Evolutionary conservation across 2,113 vertebrate genomes (phyloP).

Genomic region (Podiceps cristatus): DNA sequence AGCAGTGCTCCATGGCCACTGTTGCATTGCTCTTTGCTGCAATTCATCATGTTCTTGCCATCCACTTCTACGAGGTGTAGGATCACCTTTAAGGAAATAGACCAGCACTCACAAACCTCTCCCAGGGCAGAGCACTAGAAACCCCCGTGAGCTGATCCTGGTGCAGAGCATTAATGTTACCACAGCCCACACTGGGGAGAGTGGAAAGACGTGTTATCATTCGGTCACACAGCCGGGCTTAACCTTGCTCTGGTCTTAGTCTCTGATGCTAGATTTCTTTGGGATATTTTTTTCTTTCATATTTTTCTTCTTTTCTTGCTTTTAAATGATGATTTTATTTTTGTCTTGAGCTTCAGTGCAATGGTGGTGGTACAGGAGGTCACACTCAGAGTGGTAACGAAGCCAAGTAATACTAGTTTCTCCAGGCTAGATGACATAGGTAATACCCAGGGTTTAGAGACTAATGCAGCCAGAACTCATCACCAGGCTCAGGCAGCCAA

Average conservation of each 20-base stretch:
- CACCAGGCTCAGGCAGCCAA: not conserved
- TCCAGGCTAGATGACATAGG: not conserved
- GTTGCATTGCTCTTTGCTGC: rapidly evolving
- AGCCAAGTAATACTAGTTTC: not conserved
- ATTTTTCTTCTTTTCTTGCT: not conserved
- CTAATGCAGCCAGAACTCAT: not conserved
- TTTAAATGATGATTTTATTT: not conserved
- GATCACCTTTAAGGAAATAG: not conserved
- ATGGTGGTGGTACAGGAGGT: rapidly evolving
- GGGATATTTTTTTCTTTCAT: rapidly evolving
- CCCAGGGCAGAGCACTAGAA: not conserved
- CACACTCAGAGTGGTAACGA: no score
- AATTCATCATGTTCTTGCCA: rapidly evolving
- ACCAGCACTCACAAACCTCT: not conserved
- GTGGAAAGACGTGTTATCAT: not conserved
- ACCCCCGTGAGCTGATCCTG: not conserved
- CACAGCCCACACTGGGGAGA: no score
- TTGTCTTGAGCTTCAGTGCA: not conserved
- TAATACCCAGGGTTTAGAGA: not conserved
- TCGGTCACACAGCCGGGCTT: rapidly evolving
- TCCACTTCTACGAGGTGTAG: not conserved
- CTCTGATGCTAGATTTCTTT: not conserved
- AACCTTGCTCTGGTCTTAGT: not conserved
- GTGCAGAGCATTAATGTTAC: no score
- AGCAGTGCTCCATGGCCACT: rapidly evolving